Conservation (phyloP, 2,888 invertebrate genomes). For the Acronicta psi region DNA sequence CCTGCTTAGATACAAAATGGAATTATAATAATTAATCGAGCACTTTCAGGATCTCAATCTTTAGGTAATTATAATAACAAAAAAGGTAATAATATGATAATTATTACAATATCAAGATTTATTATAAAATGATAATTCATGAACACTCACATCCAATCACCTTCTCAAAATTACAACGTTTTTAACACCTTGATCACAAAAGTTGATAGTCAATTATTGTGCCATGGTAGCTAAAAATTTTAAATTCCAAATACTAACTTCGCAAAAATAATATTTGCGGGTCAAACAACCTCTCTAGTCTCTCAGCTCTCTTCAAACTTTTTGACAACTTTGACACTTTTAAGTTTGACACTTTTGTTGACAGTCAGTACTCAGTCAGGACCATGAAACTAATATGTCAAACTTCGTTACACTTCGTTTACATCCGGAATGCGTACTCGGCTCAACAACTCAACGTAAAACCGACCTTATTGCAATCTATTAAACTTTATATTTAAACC, state of each 20-base stretch:
- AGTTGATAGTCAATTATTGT: slow-evolving; percentile 1
- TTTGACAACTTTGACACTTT: slow-evolving; percentile 48
- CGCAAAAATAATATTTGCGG: slow-evolving; percentile 40
- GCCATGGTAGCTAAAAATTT: slow-evolving; percentile 19
- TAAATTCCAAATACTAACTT: slow-evolving; percentile 19
- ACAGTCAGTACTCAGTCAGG: too few species aligned
- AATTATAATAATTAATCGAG: not conserved
- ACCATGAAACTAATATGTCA: too few species aligned
- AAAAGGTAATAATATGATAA: slow-evolving; percentile 14
- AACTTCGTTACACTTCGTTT: too few species aligned
- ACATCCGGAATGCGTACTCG: too few species aligned
- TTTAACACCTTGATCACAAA: slow-evolving; percentile 8
- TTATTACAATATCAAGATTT: slow-evolving; percentile 8
- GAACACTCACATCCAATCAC: slow-evolving; percentile 43
- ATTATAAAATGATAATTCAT: slow-evolving; percentile 10
- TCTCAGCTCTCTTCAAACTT: slow-evolving; percentile 43
- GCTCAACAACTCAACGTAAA: too few species aligned
- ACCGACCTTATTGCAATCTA: too few species aligned
- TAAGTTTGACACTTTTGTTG: slow-evolving; percentile 3
- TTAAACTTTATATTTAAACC: too few species aligned
- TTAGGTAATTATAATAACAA: slow-evolving; percentile 3
- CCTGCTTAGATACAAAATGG: not conserved
- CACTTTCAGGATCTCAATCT: not conserved
- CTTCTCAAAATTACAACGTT: slow-evolving; percentile 23
- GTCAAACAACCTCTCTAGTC: slow-evolving; percentile 51